Conservation (phyloP, 2,113 vertebrate genomes). For the Parotia lawesii region DNA sequence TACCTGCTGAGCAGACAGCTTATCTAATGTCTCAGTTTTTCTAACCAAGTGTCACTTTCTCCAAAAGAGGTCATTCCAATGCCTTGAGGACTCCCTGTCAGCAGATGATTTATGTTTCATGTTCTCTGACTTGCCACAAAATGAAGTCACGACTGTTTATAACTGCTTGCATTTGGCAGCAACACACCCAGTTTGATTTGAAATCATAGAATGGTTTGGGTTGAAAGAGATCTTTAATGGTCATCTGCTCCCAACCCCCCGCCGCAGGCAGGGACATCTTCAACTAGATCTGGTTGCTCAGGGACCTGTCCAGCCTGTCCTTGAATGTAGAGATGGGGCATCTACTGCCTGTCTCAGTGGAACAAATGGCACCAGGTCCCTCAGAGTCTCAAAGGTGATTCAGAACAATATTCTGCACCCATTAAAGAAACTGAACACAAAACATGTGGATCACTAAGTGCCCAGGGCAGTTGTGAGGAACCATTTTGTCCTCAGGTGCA, state of each 20-base stretch:
- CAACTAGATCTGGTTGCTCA: not conserved
- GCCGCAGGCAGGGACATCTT: not conserved
- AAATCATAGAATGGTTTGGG: not conserved
- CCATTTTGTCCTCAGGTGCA: not conserved
- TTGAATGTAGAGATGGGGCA: not conserved
- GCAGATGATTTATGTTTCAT: not conserved
- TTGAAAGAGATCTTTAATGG: not conserved
- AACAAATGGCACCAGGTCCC: not conserved
- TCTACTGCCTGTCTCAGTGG: not conserved
- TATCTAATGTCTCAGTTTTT: not conserved
- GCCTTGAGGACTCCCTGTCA: not conserved
- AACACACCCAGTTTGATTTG: not conserved
- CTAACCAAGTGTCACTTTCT: not conserved
- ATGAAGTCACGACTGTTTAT: not conserved
- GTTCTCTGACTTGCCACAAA: not conserved
- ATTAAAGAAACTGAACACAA: not conserved
- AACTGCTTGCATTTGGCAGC: not conserved
- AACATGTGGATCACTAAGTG: not conserved
- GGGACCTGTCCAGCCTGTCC: not conserved
- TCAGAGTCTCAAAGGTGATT: not conserved
- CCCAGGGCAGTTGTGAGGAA: not conserved
- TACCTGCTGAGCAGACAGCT: not conserved
- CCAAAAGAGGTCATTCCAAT: not conserved
- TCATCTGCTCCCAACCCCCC: not conserved
- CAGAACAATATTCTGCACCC: not conserved